Percentiles rank a stretch among this genome's conserved stretches.
Conservation (phyloP, 2,113 vertebrate species). For the Syngnathoides biaculeatus region DNA sequence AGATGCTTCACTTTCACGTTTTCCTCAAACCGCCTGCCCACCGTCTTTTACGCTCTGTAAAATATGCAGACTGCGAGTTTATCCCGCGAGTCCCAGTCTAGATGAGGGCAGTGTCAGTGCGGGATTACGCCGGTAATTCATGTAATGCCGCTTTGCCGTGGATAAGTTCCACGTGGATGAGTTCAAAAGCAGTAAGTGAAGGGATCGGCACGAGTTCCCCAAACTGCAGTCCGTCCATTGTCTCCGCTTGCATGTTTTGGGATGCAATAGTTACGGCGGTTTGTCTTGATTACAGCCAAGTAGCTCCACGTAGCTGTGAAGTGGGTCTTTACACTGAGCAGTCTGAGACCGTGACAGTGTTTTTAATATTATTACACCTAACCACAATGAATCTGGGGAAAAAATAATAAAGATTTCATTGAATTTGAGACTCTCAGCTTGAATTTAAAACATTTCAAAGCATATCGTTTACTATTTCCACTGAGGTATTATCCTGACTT, state of each 20-base stretch:
- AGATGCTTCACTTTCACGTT: not conserved
- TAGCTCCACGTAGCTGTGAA: slow-evolving; percentile 9
- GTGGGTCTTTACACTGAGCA: not conserved
- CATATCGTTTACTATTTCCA: not conserved
- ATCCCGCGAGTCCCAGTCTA: slow-evolving; percentile 55
- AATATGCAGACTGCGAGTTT: slow-evolving; percentile 51
- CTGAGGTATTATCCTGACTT: not conserved
- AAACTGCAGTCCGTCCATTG: slow-evolving; percentile 49
- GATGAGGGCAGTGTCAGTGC: slow-evolving; percentile 59
- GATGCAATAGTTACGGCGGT: slow-evolving; percentile 34
- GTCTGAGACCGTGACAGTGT: not conserved
- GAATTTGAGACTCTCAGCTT: not conserved
- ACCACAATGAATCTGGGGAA: not conserved
- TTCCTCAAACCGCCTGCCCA: slow-evolving; percentile 39
- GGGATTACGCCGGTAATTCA: slow-evolving; percentile 66
- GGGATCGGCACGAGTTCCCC: slow-evolving; percentile 26
- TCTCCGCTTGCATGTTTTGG: slow-evolving; percentile 39
- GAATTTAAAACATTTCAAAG: not conserved
- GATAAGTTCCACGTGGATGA: slow-evolving; percentile 68
- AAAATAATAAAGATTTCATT: not conserved
- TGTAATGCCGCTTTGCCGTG: slow-evolving; percentile 55
- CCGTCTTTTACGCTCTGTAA: slow-evolving; percentile 40
- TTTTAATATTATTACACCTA: too few species aligned
- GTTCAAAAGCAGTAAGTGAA: slow-evolving; percentile 36
- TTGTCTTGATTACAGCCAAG: slow-evolving; percentile 36